Evolutionary conservation across 64 coral and sea anemone genomes (phyloP).

Genomic region (Pocillopora damicornis): DNA sequence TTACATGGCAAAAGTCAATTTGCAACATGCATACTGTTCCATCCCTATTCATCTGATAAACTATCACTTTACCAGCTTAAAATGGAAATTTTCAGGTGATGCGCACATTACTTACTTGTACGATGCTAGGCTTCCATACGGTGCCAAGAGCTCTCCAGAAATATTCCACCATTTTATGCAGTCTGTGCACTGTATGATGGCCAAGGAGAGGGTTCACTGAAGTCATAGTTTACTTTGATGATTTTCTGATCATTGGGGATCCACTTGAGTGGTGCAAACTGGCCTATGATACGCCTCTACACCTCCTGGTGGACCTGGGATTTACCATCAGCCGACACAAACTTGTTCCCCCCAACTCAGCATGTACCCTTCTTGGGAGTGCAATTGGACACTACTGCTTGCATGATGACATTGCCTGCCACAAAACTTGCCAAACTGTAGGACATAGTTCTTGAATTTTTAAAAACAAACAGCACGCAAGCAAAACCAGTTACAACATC

Average conservation of each 20-base stretch:
- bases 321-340: constrained; percentile 22
- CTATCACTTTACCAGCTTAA: constrained; percentile 12
- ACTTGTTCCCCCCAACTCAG: constrained; percentile 22
- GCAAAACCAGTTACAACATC: constrained; percentile 26
- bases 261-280: neutral
- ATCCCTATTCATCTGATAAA: constrained; percentile 44
- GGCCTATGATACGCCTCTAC: neutral
- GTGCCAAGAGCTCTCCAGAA: constrained; percentile 3
- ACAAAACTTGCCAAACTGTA: neutral
- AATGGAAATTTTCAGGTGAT: constrained; percentile 30
- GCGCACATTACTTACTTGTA: constrained; percentile 9
- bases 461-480: constrained; percentile 30
- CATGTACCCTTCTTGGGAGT: constrained; percentile 8
- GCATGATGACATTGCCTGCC: neutral
- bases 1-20: constrained; percentile 44
- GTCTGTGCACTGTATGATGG: constrained; percentile 17
- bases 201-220: neutral
- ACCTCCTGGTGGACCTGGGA: constrained; percentile 2
- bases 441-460: neutral
- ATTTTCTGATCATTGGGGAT: constrained; percentile 32
- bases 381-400: neutral
- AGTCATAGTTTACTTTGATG: constrained; percentile 31
- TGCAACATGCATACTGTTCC: constrained; percentile 31
- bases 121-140: constrained; percentile 34
- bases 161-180: constrained; percentile 13